A percentile compares a stretch with the other conserved stretches of the same genome.
Conservation (phyloP, 2,113 vertebrate species). For the Siphamia tubifer region DNA sequence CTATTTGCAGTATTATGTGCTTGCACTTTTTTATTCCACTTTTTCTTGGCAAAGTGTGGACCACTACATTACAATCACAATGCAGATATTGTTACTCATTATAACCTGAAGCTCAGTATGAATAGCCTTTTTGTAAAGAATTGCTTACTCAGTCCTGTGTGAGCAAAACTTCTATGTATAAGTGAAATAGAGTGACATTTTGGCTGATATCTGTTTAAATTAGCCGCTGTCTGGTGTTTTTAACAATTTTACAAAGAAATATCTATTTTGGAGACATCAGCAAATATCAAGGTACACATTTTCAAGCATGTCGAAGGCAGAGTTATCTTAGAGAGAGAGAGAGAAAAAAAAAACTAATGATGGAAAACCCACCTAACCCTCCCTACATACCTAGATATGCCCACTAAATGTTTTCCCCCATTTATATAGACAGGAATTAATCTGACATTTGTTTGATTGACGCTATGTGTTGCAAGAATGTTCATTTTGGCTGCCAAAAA, state of each 20-base stretch:
- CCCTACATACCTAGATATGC: not conserved
- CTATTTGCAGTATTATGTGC: too few relatives aligned
- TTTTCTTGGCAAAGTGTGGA: slow-evolving; percentile 15
- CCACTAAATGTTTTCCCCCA: not conserved
- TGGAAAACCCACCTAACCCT: not conserved
- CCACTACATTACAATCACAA: not conserved
- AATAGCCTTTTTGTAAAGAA: slow-evolving; percentile 1
- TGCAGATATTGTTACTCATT: slow-evolving; percentile 1
- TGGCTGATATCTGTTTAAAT: not conserved
- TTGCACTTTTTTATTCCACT: slow-evolving; percentile 18
- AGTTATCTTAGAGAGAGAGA: too few relatives aligned
- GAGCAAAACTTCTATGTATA: not conserved
- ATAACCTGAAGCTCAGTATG: not conserved
- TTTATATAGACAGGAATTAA: not conserved
- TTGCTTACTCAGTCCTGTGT: not conserved
- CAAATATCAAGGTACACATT: not conserved
- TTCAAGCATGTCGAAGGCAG: not conserved
- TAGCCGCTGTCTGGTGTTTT: too few relatives aligned
- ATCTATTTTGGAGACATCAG: not conserved
- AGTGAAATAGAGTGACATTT: not conserved
- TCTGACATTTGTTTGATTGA: not conserved
- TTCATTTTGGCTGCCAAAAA: not conserved
- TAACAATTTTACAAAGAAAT: too few relatives aligned
- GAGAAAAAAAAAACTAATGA: not conserved
- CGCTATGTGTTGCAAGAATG: not conserved